These are phyloP conservation scores for Taeniopygia guttata DNA, from an alignment of 2,797 vertebrate species.

Conservation along the genomic window DNA sequence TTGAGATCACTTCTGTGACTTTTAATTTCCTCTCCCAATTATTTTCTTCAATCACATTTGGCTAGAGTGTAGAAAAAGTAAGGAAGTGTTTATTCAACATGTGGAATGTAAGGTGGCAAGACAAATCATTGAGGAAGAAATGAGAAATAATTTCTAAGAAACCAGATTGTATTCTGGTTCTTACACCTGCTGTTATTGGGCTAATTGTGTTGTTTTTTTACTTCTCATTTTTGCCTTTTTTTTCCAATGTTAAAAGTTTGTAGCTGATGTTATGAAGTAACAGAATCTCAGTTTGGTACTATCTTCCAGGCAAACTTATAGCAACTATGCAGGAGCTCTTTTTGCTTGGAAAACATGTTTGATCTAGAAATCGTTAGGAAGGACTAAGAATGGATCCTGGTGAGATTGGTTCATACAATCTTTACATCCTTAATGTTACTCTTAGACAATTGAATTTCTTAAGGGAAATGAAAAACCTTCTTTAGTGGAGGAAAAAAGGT, in stretches of 20 bases:
- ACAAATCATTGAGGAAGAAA: background rate
- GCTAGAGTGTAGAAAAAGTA: background rate
- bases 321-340: constrained; percentile 27
- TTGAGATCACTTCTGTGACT: background rate
- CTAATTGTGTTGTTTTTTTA: background rate
- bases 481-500: background rate
- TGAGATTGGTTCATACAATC: constrained; percentile 26
- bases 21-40: background rate
- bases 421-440: constrained; percentile 16
- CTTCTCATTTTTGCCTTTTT: background rate
- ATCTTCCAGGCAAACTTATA: constrained; percentile 24
- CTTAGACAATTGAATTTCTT: background rate
- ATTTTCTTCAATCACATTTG: background rate
- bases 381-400: constrained; percentile 38
- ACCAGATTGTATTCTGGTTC: background rate
- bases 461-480: background rate
- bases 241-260: background rate
- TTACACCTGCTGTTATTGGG: background rate
- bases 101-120: background rate
- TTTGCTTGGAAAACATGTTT: constrained; percentile 55
- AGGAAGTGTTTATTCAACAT: background rate
- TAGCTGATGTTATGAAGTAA: constrained; percentile 1
- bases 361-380: constrained; percentile 38
- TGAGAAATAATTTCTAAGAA: background rate
- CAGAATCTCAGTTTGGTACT: constrained; percentile 36